Evolutionary conservation across 2,113 vertebrate genomes (phyloP), one percentile per base, ranked within the genome.

Genomic region (Salvelinus namaycush): DNA sequence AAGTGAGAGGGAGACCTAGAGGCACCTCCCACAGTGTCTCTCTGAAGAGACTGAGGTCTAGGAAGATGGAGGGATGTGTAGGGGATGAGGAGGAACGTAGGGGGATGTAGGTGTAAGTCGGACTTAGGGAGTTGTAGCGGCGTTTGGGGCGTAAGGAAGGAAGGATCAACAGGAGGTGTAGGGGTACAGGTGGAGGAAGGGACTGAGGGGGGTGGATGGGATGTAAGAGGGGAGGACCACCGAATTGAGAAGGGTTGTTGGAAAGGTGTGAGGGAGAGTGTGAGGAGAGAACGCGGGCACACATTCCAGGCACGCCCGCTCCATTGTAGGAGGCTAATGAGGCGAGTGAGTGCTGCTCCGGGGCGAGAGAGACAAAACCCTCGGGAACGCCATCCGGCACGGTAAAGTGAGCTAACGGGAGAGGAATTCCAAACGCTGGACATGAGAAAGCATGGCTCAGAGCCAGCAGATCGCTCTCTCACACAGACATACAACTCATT

Each of bases 281-380:
- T 2, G 20, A 44, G 59, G 76, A 54, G 78, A 84, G 81, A 87
- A 84, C 81, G 76, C 12, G 54, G 31, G 18, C 80, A 80, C 70
- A 79, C 90, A 92, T 92, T 92, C 90, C 84, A 82, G 4, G 57
- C 76, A 87, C 89, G 81, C 82, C 80, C 70, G 51, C 62, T 48
- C 79, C 84, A 85, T 91, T 92, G 89, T 89, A 73, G 81, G 18
- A 8, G 82, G 75, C 80, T 90, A 90, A 90, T 88, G 85, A 90
- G 70, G 79, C 81, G 18, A 67, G 78, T 62, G 82, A 20, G 69
- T 18, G 39, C 72, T 24, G 64, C 68, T 70, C 24, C 3, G 1
- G 26, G 72, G 51, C 73, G 20, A 67, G 24, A 54, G 62, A 67
- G 67, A 70, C 73, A 82, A 84, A 85, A 76, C 76, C 70, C 68